A percentile compares a stretch with the other conserved stretches of the same genome.
Evolutionary conservation across 2,113 vertebrate species (phyloP).

Genomic region (Ceyx melanurus): DNA sequence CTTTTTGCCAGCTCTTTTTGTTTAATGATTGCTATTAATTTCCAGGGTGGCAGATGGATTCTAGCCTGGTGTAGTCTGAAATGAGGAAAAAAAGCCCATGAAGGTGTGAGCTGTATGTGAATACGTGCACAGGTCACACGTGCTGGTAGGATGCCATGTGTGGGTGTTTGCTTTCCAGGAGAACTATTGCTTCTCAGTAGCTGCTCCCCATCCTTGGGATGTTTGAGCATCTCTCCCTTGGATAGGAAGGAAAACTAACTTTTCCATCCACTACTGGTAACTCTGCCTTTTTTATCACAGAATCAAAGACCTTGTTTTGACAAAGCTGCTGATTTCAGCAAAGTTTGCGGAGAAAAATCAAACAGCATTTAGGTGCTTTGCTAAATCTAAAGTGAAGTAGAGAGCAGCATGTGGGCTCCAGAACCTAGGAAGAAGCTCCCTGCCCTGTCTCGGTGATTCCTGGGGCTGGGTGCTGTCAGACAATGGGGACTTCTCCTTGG

Average conservation of each 20-base stretch:
- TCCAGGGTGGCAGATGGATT: slow-evolving; percentile 74
- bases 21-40: slow-evolving; percentile 81
- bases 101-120: background rate
- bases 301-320: background rate
- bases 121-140: background rate
- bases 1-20: slow-evolving; percentile 69
- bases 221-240: background rate
- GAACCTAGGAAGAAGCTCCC: background rate
- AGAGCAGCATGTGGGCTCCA: background rate
- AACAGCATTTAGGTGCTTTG: background rate
- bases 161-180: background rate
- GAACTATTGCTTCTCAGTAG: background rate
- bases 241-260: background rate
- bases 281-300: background rate
- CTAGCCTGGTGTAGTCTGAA: slow-evolving; percentile 43
- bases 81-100: slow-evolving; percentile 45
- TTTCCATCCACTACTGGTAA: background rate
- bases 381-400: background rate
- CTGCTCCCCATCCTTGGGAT: background rate
- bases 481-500: background rate
- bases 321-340: slow-evolving; percentile 24
- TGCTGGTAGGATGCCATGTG: background rate
- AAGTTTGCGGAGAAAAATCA: background rate
- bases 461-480: background rate
- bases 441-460: background rate